phyloP scores from a whole-genome alignment of 2,797 vertebrate genomes.

The Mormyrops attenuatus region DNA sequence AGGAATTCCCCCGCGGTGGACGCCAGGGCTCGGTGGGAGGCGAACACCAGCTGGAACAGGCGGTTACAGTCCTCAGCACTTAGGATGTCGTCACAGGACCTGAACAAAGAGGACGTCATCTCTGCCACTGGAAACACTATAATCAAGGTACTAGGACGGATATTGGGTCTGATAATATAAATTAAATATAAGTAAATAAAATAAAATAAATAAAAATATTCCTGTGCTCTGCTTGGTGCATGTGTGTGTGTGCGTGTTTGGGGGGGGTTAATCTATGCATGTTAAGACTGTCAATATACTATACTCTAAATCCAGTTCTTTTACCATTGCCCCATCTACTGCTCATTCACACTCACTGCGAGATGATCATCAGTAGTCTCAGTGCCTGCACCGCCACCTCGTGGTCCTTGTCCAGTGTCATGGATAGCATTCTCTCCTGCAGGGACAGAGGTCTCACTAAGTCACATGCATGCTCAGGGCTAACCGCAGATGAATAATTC shows the following conservation, averaged over 20 bases:
- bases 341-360: constrained; percentile 63
- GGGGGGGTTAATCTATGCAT: neutral
- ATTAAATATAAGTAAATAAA: neutral
- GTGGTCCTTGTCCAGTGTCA: constrained; percentile 86
- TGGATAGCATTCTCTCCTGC: constrained; percentile 83
- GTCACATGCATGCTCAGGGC: neutral
- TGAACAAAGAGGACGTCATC: constrained; percentile 43
- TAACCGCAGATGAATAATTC: neutral
- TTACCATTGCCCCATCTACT: neutral
- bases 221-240: neutral
- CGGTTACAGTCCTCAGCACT: constrained; percentile 68
- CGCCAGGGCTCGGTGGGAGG: constrained; percentile 79
- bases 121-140: neutral
- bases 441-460: constrained; percentile 22
- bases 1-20: constrained; percentile 79
- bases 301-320: neutral
- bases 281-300: neutral
- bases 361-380: constrained; percentile 80
- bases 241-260: neutral
- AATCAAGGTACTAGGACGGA: neutral
- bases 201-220: neutral
- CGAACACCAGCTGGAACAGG: constrained; percentile 77
- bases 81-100: constrained; percentile 70
- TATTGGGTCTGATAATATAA: neutral
- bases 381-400: constrained; percentile 85